These are phyloP conservation scores for Camelus bactrianus DNA, from an alignment of 2,113 vertebrate genomes.

Conservation along the genomic window DNA sequence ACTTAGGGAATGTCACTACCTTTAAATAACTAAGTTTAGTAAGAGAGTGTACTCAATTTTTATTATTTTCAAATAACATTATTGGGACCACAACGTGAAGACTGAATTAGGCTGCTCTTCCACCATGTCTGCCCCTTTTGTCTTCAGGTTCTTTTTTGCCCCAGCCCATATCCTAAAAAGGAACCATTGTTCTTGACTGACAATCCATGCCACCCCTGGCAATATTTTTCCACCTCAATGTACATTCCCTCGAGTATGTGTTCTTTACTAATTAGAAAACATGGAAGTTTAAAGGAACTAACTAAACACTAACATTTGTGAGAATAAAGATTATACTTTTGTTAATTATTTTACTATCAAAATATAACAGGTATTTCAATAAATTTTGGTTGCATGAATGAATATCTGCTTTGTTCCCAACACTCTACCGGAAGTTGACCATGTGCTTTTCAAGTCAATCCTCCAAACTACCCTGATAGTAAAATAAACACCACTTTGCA, in stretches of 20 bases:
- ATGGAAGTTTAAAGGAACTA: not conserved
- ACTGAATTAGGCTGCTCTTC: not conserved
- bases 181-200: not conserved
- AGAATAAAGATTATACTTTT: not conserved
- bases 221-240: not conserved
- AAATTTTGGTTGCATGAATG: not conserved
- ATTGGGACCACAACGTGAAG: not conserved
- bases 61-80: not conserved
- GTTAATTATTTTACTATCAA: constrained; percentile 9
- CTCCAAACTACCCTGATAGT: not conserved
- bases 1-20: not conserved
- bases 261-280: not conserved
- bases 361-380: not conserved
- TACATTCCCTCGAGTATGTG: not conserved
- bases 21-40: not conserved
- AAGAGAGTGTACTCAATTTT: not conserved
- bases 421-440: not conserved
- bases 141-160: not conserved
- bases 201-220: not conserved
- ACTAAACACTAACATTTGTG: not conserved
- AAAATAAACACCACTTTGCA: constrained; percentile 5
- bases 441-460: not conserved
- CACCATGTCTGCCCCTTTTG: not conserved
- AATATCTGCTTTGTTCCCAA: not conserved
- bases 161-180: not conserved